These are phyloP conservation scores for Drosophila rellima DNA, from an alignment of 2,888 invertebrate species.

Conservation along the genomic window DNA sequence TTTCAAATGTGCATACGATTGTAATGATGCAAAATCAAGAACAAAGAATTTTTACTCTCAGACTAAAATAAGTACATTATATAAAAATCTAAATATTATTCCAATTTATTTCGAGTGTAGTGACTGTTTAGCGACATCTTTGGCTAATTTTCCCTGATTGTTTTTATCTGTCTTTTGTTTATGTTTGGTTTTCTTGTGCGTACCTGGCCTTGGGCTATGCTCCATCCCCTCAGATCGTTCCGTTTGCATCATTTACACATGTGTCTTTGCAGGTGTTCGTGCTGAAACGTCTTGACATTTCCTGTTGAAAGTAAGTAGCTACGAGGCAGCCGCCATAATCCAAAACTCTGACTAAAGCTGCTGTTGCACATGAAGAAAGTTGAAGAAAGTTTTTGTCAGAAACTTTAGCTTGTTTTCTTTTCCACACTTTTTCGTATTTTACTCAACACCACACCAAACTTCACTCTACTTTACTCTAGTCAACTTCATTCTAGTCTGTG, in stretches of 20 bases:
- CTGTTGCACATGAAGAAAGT: conserved; percentile 43
- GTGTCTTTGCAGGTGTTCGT: conserved; percentile 56
- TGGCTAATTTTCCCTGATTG: conserved; percentile 3
- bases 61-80: too few relatives aligned
- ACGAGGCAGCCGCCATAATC: conserved; percentile 34
- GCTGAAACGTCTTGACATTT: conserved; percentile 42
- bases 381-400: conserved; percentile 46
- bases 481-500: conserved; percentile 28
- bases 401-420: conserved; percentile 60
- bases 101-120: background rate
- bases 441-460: conserved; percentile 14
- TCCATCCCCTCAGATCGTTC: background rate
- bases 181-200: conserved; percentile 21
- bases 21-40: too few relatives aligned
- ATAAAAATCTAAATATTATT: too few relatives aligned
- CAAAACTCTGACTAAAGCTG: conserved; percentile 25
- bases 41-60: too few relatives aligned
- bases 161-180: conserved; percentile 40
- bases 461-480: conserved; percentile 19
- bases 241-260: conserved; percentile 11
- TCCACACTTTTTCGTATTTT: conserved; percentile 32
- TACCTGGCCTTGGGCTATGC: conserved; percentile 47
- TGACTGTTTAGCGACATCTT: background rate
- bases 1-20: too few relatives aligned
- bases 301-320: conserved; percentile 43